phyloP scores from a whole-genome alignment of 92 coral and sea anemone species.

The Porites divaricata region DNA sequence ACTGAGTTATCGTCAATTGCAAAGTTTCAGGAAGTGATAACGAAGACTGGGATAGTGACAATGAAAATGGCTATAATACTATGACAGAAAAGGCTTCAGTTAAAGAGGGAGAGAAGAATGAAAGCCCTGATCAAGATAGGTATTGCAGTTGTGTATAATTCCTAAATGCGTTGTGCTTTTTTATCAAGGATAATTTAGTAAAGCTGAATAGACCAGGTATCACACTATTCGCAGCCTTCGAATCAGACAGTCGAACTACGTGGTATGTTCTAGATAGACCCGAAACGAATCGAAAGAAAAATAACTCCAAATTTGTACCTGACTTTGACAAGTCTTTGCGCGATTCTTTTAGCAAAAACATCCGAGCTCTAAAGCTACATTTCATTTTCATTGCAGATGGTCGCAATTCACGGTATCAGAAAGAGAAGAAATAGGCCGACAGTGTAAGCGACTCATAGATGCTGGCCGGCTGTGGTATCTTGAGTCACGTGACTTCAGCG shows the following conservation, averaged over 20 bases:
- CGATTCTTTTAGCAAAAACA: not conserved
- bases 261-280: too few species aligned
- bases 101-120: not conserved
- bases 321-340: not conserved
- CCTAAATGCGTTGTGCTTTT: too few species aligned
- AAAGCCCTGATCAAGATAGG: slow-evolving; percentile 25
- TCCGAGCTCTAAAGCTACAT: not conserved
- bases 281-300: too few species aligned
- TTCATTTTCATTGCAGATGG: slow-evolving; percentile 61
- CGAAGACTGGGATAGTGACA: slow-evolving; percentile 6
- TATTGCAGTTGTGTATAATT: not conserved
- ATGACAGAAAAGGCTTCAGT: not conserved
- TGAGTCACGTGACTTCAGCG: slow-evolving; percentile 66
- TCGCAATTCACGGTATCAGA: slow-evolving; percentile 73
- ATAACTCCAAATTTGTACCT: not conserved
- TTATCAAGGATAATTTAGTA: too few species aligned
- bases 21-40: slow-evolving; percentile 6
- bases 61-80: not conserved
- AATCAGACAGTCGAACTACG: too few species aligned
- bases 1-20: not conserved
- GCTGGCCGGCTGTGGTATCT: slow-evolving; percentile 89
- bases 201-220: too few species aligned
- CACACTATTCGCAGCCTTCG: too few species aligned
- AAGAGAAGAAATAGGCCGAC: slow-evolving; percentile 92
- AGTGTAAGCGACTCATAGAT: slow-evolving; percentile 88